These are phyloP conservation scores for Elephantulus edwardii DNA, from an alignment of 2,113 vertebrate genomes.

Conservation along the genomic window DNA sequence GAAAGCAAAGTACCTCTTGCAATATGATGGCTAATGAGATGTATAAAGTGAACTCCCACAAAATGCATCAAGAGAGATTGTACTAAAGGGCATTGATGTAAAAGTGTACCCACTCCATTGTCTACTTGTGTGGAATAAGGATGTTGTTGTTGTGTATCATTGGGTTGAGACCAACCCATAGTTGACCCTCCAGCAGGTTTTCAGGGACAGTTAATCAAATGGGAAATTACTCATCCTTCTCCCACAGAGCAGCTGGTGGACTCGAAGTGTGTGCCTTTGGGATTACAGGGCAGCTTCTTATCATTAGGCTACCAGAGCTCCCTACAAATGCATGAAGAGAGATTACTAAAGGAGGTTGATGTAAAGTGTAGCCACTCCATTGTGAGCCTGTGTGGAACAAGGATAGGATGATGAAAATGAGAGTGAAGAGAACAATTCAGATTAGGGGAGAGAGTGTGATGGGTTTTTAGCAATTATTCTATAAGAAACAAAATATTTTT, in stretches of 20 bases:
- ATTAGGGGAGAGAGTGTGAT: neutral
- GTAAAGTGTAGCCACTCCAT: neutral
- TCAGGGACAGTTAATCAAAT: too few relatives aligned
- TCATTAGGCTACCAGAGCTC: too few relatives aligned
- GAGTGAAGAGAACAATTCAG: neutral
- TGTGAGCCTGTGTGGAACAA: neutral
- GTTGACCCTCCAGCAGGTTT: too few relatives aligned
- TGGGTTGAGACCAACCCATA: too few relatives aligned
- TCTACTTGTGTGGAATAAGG: too few relatives aligned
- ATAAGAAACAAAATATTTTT: neutral
- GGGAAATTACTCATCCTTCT: too few relatives aligned
- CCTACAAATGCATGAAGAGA: neutral
- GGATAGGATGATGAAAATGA: neutral
- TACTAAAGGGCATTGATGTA: neutral
- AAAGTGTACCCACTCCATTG: neutral
- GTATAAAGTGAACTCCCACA: neutral
- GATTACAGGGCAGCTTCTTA: too few relatives aligned
- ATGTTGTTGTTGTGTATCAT: too few relatives aligned
- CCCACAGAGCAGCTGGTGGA: too few relatives aligned
- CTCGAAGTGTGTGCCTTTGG: too few relatives aligned
- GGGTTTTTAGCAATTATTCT: neutral
- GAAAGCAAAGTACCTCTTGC: neutral
- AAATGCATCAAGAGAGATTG: neutral
- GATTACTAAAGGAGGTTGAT: neutral
- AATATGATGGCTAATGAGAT: neutral